These are phyloP conservation scores for Ladona fulva DNA, from an alignment of 1,140 invertebrate genomes.

Conservation along the genomic window DNA sequence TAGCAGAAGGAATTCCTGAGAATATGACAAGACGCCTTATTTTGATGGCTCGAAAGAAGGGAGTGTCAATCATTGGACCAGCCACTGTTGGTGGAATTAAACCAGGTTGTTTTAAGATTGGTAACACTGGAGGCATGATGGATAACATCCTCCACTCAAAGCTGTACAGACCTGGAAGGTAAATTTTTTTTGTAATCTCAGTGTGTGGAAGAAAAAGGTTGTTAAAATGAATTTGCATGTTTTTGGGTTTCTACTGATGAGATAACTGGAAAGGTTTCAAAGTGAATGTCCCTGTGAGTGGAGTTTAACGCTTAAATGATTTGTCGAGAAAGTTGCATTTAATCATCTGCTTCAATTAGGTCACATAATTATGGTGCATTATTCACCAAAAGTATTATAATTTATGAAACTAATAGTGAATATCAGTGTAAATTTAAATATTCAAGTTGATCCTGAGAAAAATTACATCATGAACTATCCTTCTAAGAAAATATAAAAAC, in stretches of 20 bases:
- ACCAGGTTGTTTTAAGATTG: slow-evolving; percentile 98
- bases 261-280: not conserved
- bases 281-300: too few species aligned
- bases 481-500: too few species aligned
- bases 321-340: too few species aligned
- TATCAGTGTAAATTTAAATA: too few species aligned
- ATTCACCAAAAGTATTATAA: too few species aligned
- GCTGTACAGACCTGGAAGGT: slow-evolving; percentile 85
- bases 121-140: slow-evolving; percentile 99
- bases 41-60: slow-evolving; percentile 70
- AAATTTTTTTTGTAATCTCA: slow-evolving; percentile 23
- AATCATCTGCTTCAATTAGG: too few species aligned
- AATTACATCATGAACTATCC: too few species aligned
- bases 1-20: slow-evolving; percentile 98
- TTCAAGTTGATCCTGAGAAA: too few species aligned
- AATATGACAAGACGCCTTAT: slow-evolving; percentile 95
- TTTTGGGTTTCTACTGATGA: not conserved
- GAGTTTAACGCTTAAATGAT: too few species aligned
- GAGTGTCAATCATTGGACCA: slow-evolving; percentile 86
- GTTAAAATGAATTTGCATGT: not conserved
- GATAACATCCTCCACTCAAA: slow-evolving; percentile 98
- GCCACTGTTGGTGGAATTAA: slow-evolving; percentile 98
- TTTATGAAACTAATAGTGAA: too few species aligned
- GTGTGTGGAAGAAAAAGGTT: not conserved
- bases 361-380: too few species aligned